A percentile compares a stretch with the other conserved stretches of the same genome.
phyloP scores from a whole-genome alignment of 64 coral and sea anemone species.

The Montipora foliosa region DNA sequence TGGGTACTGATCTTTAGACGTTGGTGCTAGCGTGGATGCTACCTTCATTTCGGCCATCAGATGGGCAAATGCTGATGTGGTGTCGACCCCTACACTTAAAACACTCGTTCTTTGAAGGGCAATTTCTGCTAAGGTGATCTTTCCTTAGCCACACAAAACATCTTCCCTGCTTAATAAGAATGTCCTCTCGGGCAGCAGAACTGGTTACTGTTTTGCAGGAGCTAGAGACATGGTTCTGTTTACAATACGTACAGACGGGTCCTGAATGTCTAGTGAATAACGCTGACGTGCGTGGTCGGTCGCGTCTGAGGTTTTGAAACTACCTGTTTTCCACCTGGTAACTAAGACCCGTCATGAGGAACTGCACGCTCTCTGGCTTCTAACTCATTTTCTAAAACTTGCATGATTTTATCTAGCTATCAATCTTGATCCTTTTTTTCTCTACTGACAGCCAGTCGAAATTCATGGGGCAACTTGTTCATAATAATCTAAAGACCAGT shows the following conservation, averaged over 20 bases:
- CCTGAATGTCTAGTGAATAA: background rate
- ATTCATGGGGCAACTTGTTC: constrained; percentile 29
- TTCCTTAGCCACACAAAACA: constrained; percentile 22
- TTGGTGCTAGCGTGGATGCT: background rate
- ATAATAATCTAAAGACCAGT: background rate
- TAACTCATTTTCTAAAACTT: constrained; percentile 18
- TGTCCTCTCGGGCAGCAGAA: too few relatives aligned
- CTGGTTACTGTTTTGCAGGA: background rate
- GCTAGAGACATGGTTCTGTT: background rate
- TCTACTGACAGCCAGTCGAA: constrained; percentile 18
- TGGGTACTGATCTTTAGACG: background rate
- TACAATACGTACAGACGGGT: constrained; percentile 8
- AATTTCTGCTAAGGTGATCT: constrained; percentile 31
- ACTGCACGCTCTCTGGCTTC: constrained; percentile 38
- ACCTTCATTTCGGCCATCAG: background rate
- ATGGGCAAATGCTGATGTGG: constrained; percentile 12
- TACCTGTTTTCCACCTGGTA: background rate
- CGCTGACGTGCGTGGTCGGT: background rate
- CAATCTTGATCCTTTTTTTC: constrained; percentile 10
- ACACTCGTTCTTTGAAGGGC: background rate
- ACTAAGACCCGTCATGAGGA: background rate
- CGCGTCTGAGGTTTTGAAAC: background rate
- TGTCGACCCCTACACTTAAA: background rate
- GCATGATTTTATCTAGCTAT: constrained; percentile 12
- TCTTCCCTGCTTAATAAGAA: constrained; percentile 11